phyloP scores from a whole-genome alignment of 64 coral and sea anemone genomes.

The Dendrophyllia cribrosa region DNA sequence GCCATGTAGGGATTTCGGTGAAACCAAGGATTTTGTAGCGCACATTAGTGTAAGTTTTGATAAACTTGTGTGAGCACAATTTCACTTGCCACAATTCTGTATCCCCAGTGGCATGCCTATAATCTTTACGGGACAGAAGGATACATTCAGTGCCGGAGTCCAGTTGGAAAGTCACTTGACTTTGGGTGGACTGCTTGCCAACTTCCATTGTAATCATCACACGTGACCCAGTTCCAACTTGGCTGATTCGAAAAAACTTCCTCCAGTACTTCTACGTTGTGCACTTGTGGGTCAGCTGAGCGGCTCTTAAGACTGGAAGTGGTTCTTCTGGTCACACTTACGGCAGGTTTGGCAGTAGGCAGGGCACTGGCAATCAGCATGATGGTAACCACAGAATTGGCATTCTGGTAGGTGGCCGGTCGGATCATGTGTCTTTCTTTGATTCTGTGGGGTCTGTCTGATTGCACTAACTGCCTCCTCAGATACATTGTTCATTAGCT shows the following conservation, averaged over 20 bases:
- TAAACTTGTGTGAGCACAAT: conserved; percentile 47
- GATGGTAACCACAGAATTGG: no score
- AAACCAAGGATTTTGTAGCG: conserved; percentile 44
- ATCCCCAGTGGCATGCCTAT: conserved; percentile 45
- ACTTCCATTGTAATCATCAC: conserved; percentile 1
- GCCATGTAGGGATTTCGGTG: conserved; percentile 35
- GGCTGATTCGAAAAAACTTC: background rate
- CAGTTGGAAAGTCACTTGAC: background rate
- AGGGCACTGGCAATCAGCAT: no score
- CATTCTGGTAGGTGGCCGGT: no score
- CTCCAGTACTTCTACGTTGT: conserved; percentile 23
- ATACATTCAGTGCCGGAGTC: conserved; percentile 25
- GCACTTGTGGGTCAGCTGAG: conserved; percentile 11
- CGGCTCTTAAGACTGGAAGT: no score
- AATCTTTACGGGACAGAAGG: conserved; percentile 45
- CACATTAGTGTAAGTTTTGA: conserved; percentile 55
- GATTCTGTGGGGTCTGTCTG: no score
- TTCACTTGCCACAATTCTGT: conserved; percentile 44
- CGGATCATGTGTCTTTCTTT: no score
- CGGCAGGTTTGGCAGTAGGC: no score
- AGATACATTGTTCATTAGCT: no score
- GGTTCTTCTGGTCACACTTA: no score
- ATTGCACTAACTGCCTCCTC: no score
- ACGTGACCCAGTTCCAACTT: background rate
- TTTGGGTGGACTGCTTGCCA: background rate